Evolutionary conservation across 1,140 invertebrate species (phyloP), one percentile per base, ranked within the genome.

Genomic region (Epicauta chinensis): DNA sequence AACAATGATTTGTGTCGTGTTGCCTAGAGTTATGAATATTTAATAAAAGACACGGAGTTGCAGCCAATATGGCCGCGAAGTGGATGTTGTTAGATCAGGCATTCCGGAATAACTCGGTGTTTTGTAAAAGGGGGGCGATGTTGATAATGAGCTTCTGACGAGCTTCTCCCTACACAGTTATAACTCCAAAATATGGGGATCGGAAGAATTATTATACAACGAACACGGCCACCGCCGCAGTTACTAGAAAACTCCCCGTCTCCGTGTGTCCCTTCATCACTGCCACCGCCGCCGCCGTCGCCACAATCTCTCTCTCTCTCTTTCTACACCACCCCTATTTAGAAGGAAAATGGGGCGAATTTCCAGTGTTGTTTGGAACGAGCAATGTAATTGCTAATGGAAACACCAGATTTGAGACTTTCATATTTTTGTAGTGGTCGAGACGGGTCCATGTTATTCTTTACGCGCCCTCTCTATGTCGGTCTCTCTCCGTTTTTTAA

Each of bases 161-260:
- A 51, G 40, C 40, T 51, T 38, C 48, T 42, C 48, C 30, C 48
- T 30, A 42, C 40, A 16, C 50, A 37, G 50, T 51, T 51, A 51
- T 51, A 51, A 51, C 50, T 51, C 50, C 50, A 51, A 51, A 51
- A 51, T 51, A 51, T 51, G 50, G 50, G 50, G 50, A 51, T 44
- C 40, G 50, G 40, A 51, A 44, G 40, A 51, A 51, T 51, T 51
- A 51, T 51, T 51, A 51, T 51, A 36, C 49, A 31, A 30, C 39
- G 14, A 37, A 29, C 5, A 12, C 35, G 35, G 35, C 12, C 4
- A 6, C 35, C 5, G 35, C 12, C 4, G 35, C 11, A 10, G 35
- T 10, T 5, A 15, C 15, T 23, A 32, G n/a, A n/a, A n/a, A n/a
- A n/a, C n/a, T n/a, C 41, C 45, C 45, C 34, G 36, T 37, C n/a